Conservation (phyloP, 2,113 vertebrate genomes). For the Megalops atlanticus region DNA sequence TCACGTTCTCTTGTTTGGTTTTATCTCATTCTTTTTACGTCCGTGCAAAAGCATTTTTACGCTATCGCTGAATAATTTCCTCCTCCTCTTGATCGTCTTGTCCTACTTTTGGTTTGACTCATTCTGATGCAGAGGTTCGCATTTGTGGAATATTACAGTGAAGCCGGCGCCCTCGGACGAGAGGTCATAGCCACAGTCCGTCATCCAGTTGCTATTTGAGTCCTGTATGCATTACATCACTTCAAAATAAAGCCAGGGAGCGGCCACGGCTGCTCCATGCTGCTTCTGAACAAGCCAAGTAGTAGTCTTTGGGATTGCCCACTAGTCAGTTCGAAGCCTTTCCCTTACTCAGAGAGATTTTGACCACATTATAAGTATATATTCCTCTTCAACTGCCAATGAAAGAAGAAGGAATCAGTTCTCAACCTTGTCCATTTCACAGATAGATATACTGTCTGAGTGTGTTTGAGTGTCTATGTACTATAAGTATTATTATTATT, state of each 20-base stretch:
- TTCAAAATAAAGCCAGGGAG: slow-evolving; percentile 57
- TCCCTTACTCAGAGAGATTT: slow-evolving; percentile 40
- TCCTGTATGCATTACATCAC: slow-evolving; percentile 64
- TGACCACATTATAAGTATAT: slow-evolving; percentile 60
- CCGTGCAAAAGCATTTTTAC: slow-evolving; percentile 33
- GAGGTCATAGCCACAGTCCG: slow-evolving; percentile 60
- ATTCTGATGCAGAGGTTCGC: slow-evolving; percentile 54
- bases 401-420: slow-evolving; percentile 53
- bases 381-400: slow-evolving; percentile 45
- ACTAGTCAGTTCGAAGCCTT: slow-evolving; percentile 51
- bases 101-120: slow-evolving; percentile 57
- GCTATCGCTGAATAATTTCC: slow-evolving; percentile 40
- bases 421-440: slow-evolving; percentile 52
- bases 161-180: slow-evolving; percentile 62
- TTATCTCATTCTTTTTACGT: slow-evolving; percentile 34
- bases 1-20: slow-evolving; percentile 23
- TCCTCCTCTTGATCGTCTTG: slow-evolving; percentile 54
- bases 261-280: slow-evolving; percentile 50
- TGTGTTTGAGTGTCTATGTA: no score
- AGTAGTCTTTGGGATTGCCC: slow-evolving; percentile 64
- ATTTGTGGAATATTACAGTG: slow-evolving; percentile 59
- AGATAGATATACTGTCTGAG: slow-evolving; percentile 29
- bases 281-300: slow-evolving; percentile 54
- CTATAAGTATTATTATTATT: no score
- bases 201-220: slow-evolving; percentile 61